Percentiles rank a stretch among this genome's conserved stretches.
phyloP scores from a whole-genome alignment of 2,113 vertebrate genomes.

The Austrofundulus limnaeus region DNA sequence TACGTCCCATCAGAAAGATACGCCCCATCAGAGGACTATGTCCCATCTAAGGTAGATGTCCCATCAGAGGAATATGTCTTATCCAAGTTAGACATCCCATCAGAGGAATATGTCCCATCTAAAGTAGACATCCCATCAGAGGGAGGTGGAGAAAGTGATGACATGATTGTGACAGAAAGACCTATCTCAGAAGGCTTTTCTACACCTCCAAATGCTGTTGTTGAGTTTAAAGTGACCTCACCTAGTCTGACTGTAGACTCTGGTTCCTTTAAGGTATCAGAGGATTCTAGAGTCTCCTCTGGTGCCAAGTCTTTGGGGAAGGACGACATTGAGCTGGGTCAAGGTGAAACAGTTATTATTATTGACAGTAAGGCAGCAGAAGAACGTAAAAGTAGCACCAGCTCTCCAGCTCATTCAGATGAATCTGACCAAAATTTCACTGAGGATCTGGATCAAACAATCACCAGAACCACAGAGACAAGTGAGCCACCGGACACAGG shows the following conservation, averaged over 20 bases:
- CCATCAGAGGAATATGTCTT: no score
- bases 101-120: no score
- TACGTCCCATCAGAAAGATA: no score
- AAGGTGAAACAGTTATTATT: no score
- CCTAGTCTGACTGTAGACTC: slow-evolving; percentile 34
- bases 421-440: slow-evolving; percentile 53
- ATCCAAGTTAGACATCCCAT: no score
- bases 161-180: slow-evolving; percentile 8
- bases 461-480: slow-evolving; percentile 31
- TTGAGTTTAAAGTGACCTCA: slow-evolving; percentile 13
- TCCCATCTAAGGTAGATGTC: no score
- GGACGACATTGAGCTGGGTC: neutral
- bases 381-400: slow-evolving; percentile 1
- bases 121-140: slow-evolving; percentile 67
- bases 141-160: slow-evolving; percentile 16
- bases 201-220: slow-evolving; percentile 10
- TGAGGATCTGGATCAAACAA: slow-evolving; percentile 46
- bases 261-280: slow-evolving; percentile 59
- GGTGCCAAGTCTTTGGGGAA: slow-evolving; percentile 22
- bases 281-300: slow-evolving; percentile 7
- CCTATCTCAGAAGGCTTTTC: slow-evolving; percentile 24
- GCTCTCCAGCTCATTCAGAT: fast-evolving
- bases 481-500: slow-evolving; percentile 62
- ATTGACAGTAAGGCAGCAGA: slow-evolving; percentile 6
- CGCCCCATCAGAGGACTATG: no score